A percentile compares a stretch with the other conserved stretches of the same genome.
Conservation (phyloP, 2,888 invertebrate genomes). For the Bombylius major region DNA sequence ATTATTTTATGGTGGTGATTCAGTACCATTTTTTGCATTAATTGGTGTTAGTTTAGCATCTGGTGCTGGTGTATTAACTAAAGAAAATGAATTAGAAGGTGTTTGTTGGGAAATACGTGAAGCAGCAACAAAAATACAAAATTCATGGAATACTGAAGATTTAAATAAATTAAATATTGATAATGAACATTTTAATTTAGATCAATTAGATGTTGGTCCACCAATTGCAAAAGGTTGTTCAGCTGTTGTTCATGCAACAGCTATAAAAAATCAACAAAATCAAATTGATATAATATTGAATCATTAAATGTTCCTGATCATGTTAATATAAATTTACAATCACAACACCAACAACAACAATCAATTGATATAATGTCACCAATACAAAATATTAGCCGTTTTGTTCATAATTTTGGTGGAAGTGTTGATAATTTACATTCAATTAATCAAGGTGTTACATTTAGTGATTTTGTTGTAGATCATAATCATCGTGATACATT, state of each 20-base stretch:
- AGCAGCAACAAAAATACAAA: conserved; percentile 32
- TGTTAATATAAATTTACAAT: background rate
- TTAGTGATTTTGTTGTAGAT: conserved; percentile 22
- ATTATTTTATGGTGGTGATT: conserved; percentile 55
- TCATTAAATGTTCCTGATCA: background rate
- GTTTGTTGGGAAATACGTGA: conserved; percentile 65
- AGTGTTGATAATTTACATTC: conserved; percentile 31
- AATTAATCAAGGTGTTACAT: conserved; percentile 24
- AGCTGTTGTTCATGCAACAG: conserved; percentile 65
- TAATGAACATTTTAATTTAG: conserved; percentile 40
- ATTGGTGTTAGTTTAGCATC: conserved; percentile 62
- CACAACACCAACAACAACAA: background rate
- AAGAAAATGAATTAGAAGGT: conserved; percentile 64
- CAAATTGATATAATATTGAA: conserved; percentile 8
- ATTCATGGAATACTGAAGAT: conserved; percentile 29
- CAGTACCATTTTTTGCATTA: conserved; percentile 59
- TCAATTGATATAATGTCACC: conserved; percentile 28
- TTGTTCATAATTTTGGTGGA: conserved; percentile 34
- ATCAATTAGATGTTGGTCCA: conserved; percentile 52
- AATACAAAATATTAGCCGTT: conserved; percentile 32
- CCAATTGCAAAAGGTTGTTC: conserved; percentile 69
- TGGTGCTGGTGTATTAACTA: conserved; percentile 58
- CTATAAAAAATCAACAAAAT: conserved; percentile 30
- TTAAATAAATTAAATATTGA: conserved; percentile 14
- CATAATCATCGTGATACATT: too few relatives aligned